Base-by-base conservation (phyloP, 2,888 invertebrate genomes). In the Idaea aversata region DNA sequence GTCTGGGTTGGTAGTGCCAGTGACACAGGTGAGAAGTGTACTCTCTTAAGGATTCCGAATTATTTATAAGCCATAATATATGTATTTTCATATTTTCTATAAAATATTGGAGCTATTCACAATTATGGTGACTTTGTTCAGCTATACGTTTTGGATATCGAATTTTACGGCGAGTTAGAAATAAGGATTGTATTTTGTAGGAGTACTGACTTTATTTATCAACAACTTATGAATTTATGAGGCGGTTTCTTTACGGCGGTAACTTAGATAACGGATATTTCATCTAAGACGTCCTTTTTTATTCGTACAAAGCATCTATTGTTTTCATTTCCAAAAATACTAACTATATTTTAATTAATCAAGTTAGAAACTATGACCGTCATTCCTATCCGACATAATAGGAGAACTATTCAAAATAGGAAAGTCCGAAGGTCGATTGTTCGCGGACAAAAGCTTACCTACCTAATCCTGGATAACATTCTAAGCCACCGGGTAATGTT, bases 401-500 rank as follows among this genome's bases (percentile, higher is more conserved):
- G 64, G 59, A 57, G 57, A 67, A 67, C 69, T 69, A 70, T 70
- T 73, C 67, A 67, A 70, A 70, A 67, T 68, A 68, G 64, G 64
- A 65, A 70, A 68, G 65, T 70, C 61, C 63, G 47, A 47, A 62
- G 47, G 58, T 47, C 69, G 67, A 72, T 74, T 68, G 68, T 70
- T 72, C 65, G 36, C 64, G 76, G 72, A 82, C 83, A 83, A 84
- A 82, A 72, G 75, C 76, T 72, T 74, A 75, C 47, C 64, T 57
- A 65, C 63, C 64, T 64, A 57, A 63, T 34, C 59, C 13, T 34
- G 60, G 35, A 34, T 15, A 35, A 35, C 57, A 57, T 58, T 60
- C 82, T 80, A 82, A 84, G 84, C 81, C 79, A 75, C 71, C 71
- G 80, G 81, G 80, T 82, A 81, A 85, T 91, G 89, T 91, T 92